Evolutionary conservation across 2,113 vertebrate species (phyloP), one percentile per base, ranked within the genome.

Genomic region (Ceuthmochares aereus): DNA sequence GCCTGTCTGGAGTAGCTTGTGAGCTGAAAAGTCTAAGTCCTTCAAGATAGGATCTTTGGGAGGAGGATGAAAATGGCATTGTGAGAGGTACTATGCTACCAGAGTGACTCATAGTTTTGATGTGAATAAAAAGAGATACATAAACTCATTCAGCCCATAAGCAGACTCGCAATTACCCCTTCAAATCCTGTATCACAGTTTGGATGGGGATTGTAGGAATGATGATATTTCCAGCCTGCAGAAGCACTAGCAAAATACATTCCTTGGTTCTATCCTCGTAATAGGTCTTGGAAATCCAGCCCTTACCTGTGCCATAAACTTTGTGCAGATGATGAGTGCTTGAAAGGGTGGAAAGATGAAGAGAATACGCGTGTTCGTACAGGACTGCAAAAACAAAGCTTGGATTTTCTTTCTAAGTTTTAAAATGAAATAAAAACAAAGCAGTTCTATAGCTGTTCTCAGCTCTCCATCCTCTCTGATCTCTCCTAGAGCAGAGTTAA

Each of bases 311-410:
- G 21, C 17, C 2, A 1, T 26, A 60, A 70, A 8, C 15, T 52
- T 84, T 34, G n/a, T 64, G 73, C 8, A 18, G 8, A 26, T 26
- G 15, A 22, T 14, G 40, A 56, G 2, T 37, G 4, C 66, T 51
- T 58, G 45, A 75, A 63, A 83, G 14, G 12, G 22, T 42, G 59
- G 56, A 68, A 70, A 42, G 21, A 42, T n/a, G 23, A 64, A 42
- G 17, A 54, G 34, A 73, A 23, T 2, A 6, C 3, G 20, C 1
- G 2, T 2, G 2, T 55, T 51, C 29, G 14, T 37, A 36, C 10
- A 19, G 6, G 7, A 37, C 0, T 73, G 12, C 1, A 29, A 68
- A 80, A 63, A 1, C 3, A 26, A 56, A 68, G 15, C 4, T 63
- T 68, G 73, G 3, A 1, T 26, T 30, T 11, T 34, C 59, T 15